Base-by-base conservation (phyloP, 2,113 vertebrate species). In the Pitta sordida region DNA sequence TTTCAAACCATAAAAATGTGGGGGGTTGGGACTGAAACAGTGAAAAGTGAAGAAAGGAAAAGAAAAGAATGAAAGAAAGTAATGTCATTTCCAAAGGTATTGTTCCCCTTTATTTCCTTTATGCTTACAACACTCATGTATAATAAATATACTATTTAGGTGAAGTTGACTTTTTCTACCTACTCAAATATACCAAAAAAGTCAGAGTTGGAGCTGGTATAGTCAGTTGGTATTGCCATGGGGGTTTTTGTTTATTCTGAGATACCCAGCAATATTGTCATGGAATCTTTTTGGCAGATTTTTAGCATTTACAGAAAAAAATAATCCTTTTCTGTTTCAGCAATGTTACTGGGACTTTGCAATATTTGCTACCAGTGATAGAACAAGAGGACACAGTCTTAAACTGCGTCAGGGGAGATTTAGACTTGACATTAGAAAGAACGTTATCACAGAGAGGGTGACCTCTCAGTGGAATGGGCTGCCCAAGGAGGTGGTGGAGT, bases 301-400 rank as follows among this genome's bases (percentile, higher is more conserved):
- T 83, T 82, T 71, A 79, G 20, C 21, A 56, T 79, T 91, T 95
- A 26, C 11, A 86, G n/a, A 67, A 71, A 86, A 74, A 92, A 22
- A 29, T 3, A 56, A 13, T 46, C 59, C 6, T 93, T 53, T 83
- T 79, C n/a, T 74, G 7, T 79, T 84, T 43, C 53, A 75, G 36
- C 58, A 62, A 1, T 15, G 27, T 74, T 80, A 56, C 52, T 30
- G 23, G 60, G 56, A 92, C 48, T 82, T 76, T 41, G 11, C 34
- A 71, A 27, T n/a, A n/a, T n/a, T n/a, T n/a, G n/a, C n/a, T n/a
- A n/a, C n/a, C n/a, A n/a, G n/a, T n/a, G n/a, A n/a, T n/a, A n/a
- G n/a, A n/a, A n/a, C n/a, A n/a, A n/a, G n/a, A n/a, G n/a, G n/a
- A n/a, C n/a, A n/a, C n/a, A n/a, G n/a, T n/a, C n/a, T n/a, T n/a